Conservation (phyloP, 1,140 invertebrate genomes). For the Drosophila sproati region DNA sequence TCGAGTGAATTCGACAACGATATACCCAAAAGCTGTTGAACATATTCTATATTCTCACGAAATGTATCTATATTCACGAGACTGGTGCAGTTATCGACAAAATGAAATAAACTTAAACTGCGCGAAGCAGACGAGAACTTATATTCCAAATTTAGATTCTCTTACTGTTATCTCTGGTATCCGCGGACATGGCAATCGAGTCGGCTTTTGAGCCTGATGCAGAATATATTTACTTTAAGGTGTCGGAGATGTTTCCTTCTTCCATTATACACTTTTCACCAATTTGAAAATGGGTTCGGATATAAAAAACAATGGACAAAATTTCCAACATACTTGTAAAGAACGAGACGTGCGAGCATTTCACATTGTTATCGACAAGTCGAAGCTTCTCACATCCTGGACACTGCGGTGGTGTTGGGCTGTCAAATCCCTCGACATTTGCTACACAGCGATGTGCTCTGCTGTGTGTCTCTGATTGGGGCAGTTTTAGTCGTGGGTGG, state of each 20-base stretch:
- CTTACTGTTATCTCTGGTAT: too few relatives aligned
- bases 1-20: too few relatives aligned
- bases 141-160: too few relatives aligned
- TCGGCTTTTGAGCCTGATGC: too few relatives aligned
- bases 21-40: neutral
- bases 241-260: too few relatives aligned
- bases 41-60: too few relatives aligned
- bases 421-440: slow-evolving; percentile 43
- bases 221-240: too few relatives aligned
- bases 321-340: slow-evolving; percentile 23
- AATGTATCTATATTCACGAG: too few relatives aligned
- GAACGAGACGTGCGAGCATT: slow-evolving; percentile 39
- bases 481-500: neutral
- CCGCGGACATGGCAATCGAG: too few relatives aligned
- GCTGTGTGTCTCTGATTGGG: neutral
- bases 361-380: slow-evolving; percentile 29
- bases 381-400: neutral
- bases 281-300: too few relatives aligned
- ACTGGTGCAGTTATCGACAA: neutral
- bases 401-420: neutral
- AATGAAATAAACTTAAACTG: neutral
- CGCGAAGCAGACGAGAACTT: too few relatives aligned
- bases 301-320: neutral
- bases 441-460: slow-evolving; percentile 12
- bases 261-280: too few relatives aligned